These are phyloP conservation scores for Pseudomugil gertrudae DNA, from an alignment of 2,797 vertebrate species.

Conservation along the genomic window DNA sequence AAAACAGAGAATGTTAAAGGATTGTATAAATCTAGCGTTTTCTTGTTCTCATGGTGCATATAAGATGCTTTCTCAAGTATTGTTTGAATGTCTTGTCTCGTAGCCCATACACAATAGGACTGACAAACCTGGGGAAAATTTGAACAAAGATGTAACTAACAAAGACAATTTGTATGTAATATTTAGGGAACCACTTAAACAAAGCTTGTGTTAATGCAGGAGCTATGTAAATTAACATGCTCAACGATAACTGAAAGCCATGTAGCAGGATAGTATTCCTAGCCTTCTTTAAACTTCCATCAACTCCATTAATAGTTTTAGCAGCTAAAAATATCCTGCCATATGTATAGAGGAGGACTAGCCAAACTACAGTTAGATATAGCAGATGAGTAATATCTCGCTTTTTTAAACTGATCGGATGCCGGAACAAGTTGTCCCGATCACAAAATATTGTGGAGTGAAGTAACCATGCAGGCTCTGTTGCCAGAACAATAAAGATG, in stretches of 20 bases:
- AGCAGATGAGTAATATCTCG: slow-evolving; percentile 40
- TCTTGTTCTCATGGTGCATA: slow-evolving; percentile 9
- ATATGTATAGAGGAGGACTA: slow-evolving; percentile 70
- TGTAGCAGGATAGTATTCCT: slow-evolving; percentile 71
- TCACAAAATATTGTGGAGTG: slow-evolving; percentile 39
- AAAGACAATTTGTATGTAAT: slow-evolving; percentile 12
- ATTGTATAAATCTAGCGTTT: not conserved
- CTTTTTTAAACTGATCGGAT: slow-evolving; percentile 23
- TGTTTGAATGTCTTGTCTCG: slow-evolving; percentile 59
- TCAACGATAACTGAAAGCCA: slow-evolving; percentile 60
- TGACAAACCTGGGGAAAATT: slow-evolving; percentile 61
- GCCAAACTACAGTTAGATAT: slow-evolving; percentile 66
- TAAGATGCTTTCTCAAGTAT: slow-evolving; percentile 55
- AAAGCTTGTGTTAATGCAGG: not conserved
- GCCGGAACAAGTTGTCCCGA: slow-evolving; percentile 42
- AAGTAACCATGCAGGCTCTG: slow-evolving; percentile 30
- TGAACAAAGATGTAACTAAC: slow-evolving; percentile 51
- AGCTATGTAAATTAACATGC: slow-evolving; percentile 53
- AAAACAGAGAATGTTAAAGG: no score
- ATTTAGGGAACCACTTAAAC: slow-evolving; percentile 4
- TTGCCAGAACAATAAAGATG: slow-evolving; percentile 48
- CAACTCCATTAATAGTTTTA: slow-evolving; percentile 38
- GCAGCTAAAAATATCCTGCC: slow-evolving; percentile 61
- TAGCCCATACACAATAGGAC: slow-evolving; percentile 68
- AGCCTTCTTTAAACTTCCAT: slow-evolving; percentile 45